Evolutionary conservation across 2,797 vertebrate genomes (phyloP).

Genomic region (Lacerta bilineata): DNA sequence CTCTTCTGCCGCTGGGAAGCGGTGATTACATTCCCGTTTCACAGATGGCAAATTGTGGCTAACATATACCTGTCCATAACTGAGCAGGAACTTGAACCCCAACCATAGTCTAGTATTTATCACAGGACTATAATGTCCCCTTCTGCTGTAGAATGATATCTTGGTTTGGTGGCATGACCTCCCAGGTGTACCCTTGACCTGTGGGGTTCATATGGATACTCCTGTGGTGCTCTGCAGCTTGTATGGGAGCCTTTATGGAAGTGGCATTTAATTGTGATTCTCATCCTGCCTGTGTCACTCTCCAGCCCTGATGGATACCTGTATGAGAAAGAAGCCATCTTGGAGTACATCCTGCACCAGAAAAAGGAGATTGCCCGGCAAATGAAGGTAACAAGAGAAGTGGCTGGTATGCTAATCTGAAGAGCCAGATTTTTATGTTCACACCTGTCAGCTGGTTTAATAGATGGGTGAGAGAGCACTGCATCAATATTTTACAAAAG

Average conservation of each 20-base stretch:
- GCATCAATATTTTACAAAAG: neutral
- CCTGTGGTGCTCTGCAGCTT: neutral
- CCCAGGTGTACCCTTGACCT: neutral
- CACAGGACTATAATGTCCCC: neutral
- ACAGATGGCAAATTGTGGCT: neutral
- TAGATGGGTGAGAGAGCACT: too few species aligned
- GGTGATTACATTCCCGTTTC: neutral
- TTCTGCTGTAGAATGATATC: neutral
- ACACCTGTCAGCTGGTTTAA: neutral
- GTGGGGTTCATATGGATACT: neutral
- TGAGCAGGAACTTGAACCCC: neutral
- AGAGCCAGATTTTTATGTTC: neutral
- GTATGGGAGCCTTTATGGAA: neutral
- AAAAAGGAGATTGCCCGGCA: slow-evolving; percentile 90
- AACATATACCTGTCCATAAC: neutral
- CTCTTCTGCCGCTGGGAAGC: neutral
- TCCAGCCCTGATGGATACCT: slow-evolving; percentile 89
- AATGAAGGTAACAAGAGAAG: slow-evolving; percentile 84
- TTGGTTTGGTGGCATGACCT: too few species aligned
- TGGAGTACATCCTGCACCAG: slow-evolving; percentile 92
- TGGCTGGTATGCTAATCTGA: neutral
- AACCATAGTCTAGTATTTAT: neutral
- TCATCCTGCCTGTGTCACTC: neutral
- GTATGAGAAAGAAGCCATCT: slow-evolving; percentile 92
- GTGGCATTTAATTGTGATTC: neutral